Percentiles rank a stretch among this genome's conserved stretches.
These are phyloP conservation scores for Rachycentron canadum DNA, from an alignment of 2,797 vertebrate genomes.

Conservation along the genomic window DNA sequence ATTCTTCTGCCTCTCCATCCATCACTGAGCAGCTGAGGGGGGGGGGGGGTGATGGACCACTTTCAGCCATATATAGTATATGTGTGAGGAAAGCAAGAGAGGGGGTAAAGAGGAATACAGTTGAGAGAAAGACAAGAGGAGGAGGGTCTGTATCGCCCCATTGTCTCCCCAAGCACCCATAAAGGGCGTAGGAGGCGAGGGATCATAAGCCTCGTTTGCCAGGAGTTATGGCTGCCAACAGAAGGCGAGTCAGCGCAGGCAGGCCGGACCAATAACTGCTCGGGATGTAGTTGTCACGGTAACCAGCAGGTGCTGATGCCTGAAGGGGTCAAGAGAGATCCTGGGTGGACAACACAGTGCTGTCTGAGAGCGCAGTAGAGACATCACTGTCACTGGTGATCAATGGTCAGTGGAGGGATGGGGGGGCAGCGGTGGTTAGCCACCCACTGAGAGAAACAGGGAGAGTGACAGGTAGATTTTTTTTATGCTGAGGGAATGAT, in stretches of 20 bases:
- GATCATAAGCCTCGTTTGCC: slow-evolving; percentile 80
- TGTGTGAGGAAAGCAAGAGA: slow-evolving; percentile 39
- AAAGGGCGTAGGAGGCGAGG: slow-evolving; percentile 84
- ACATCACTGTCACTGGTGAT: slow-evolving; percentile 66
- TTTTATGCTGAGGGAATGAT: not conserved
- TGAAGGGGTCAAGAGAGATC: slow-evolving; percentile 41
- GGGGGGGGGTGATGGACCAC: slow-evolving; percentile 53
- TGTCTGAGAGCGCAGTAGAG: slow-evolving; percentile 47
- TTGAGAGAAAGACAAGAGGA: slow-evolving; percentile 43
- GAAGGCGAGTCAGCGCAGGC: slow-evolving; percentile 44
- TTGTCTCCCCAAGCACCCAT: slow-evolving; percentile 88
- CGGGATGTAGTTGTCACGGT: slow-evolving; percentile 67
- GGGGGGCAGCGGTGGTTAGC: not conserved
- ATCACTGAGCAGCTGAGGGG: slow-evolving; percentile 78
- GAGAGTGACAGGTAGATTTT: slow-evolving; percentile 20
- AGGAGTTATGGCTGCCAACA: slow-evolving; percentile 77
- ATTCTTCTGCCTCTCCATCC: slow-evolving; percentile 81
- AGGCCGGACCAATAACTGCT: slow-evolving; percentile 37
- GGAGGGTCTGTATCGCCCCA: slow-evolving; percentile 77
- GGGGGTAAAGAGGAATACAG: slow-evolving; percentile 69
- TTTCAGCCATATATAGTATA: slow-evolving; percentile 60
- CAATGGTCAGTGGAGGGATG: slow-evolving; percentile 28
- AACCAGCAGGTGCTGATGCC: slow-evolving; percentile 57
- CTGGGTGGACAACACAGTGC: slow-evolving; percentile 42
- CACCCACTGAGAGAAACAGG: slow-evolving; percentile 11